Percentiles rank a stretch among this genome's conserved stretches.
These are phyloP conservation scores for Harpagifer antarcticus DNA, from an alignment of 2,797 vertebrate genomes.

Conservation along the genomic window DNA sequence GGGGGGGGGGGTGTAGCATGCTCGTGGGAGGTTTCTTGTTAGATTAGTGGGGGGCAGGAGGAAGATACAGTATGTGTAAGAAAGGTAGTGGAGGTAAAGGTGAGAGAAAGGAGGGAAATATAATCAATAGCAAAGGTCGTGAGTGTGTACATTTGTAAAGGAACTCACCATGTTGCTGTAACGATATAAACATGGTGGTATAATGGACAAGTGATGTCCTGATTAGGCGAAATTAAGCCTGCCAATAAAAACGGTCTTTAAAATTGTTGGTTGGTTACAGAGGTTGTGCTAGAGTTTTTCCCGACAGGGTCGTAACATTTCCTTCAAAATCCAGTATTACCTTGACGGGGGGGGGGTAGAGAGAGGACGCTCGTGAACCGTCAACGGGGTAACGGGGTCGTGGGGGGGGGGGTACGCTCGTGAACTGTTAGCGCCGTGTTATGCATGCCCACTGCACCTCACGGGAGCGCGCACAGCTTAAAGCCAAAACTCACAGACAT, in stretches of 20 bases:
- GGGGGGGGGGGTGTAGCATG: background rate
- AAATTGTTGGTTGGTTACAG: slow-evolving; percentile 7
- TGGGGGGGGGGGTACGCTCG: no score
- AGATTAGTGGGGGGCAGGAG: slow-evolving; percentile 37
- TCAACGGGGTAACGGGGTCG: no score
- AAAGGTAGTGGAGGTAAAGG: slow-evolving; percentile 20
- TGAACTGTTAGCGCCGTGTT: no score
- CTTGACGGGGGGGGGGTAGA: no score
- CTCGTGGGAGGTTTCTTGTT: slow-evolving; percentile 41
- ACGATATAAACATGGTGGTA: slow-evolving; percentile 36
- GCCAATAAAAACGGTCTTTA: background rate
- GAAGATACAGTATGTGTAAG: slow-evolving; percentile 31
- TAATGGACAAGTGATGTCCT: slow-evolving; percentile 33
- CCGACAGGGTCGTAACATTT: no score
- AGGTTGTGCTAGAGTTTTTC: no score
- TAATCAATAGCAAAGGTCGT: slow-evolving; percentile 34
- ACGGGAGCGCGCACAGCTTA: no score
- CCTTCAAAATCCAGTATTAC: no score
- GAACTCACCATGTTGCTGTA: slow-evolving; percentile 13
- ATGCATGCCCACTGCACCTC: no score
- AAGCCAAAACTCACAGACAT: no score
- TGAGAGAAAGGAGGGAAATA: slow-evolving; percentile 17
- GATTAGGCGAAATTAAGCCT: slow-evolving; percentile 32
- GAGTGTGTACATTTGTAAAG: background rate
- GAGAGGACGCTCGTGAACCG: no score